Base-by-base conservation (phyloP, 2,113 vertebrate genomes). In the Phalacrocorax aristotelis region DNA sequence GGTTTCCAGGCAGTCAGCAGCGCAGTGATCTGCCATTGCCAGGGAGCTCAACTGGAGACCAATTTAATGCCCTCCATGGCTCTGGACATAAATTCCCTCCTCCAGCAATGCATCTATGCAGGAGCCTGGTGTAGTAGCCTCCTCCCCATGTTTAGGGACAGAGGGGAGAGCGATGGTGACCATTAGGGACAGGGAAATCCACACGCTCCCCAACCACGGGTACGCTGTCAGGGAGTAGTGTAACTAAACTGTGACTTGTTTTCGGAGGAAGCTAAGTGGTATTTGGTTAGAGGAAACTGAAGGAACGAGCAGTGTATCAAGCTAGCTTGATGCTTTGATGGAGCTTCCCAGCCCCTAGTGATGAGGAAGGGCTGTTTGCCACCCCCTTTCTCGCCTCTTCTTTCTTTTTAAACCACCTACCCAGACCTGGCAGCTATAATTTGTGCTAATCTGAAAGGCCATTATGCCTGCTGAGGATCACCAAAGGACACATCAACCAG, bases 41-140 rank as follows among this genome's bases (percentile, higher is more conserved):
- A n/a, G 51, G 57, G 58, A 65, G 34, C 54, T 64, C 27, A 57
- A 4, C 52, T 23, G 62, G 13, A 60, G 38, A 34, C 49, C 0
- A 5, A 34, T 74, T 64, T 65, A 76, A 79, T 0, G 3, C 11
- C 25, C 9, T 40, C 11, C 1, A 6, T 16, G 22, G 19, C 49
- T 38, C 57, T 22, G 66, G 57, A 52, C 25, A 46, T 58, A 20
- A 80, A 82, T 25, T 84, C 48, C 48, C 27, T 65, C 52, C 38
- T 61, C 26, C 32, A 51, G 61, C 65, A 83, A 17, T 1, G 0
- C 0, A 0, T 21, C 34, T 49, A 57, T 29, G 42, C 6, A 0
- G 61, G 11, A 88, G 38, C 52, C 26, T 42, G 81, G 4, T 60
- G 8, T 0, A 49, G 62, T 6, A 52, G 49, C 68, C 32, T 83